Percentiles rank a stretch among this genome's conserved stretches.
phyloP scores from a whole-genome alignment of 2,797 vertebrate genomes.

The Podarcis siculus region DNA sequence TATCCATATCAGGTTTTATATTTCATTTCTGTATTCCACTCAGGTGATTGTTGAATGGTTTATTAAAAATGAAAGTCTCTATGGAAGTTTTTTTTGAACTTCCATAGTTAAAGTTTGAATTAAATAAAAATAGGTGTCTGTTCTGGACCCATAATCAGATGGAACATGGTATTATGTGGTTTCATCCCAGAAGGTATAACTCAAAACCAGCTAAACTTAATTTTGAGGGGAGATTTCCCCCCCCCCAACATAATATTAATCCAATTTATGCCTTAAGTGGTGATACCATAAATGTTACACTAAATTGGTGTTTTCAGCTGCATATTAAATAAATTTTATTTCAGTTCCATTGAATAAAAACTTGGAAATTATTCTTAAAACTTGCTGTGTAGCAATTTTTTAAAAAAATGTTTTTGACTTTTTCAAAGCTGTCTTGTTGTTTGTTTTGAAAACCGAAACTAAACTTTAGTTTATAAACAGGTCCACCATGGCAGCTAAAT shows the following conservation, averaged over 20 bases:
- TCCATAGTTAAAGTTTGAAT: too few species aligned
- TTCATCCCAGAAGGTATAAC: not conserved
- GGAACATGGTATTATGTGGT: not conserved
- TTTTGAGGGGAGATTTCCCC: not conserved
- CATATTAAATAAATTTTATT: not conserved
- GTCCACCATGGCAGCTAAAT: conserved; percentile 79
- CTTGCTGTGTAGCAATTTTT: not conserved
- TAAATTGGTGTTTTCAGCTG: not conserved
- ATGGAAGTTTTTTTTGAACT: too few species aligned
- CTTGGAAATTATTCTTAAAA: not conserved
- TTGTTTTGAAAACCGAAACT: conserved; percentile 1
- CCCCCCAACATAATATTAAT: not conserved
- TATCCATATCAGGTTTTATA: too few species aligned
- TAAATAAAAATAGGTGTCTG: too few species aligned
- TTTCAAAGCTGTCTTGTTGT: not conserved
- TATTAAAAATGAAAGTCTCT: too few species aligned
- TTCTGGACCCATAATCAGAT: not conserved
- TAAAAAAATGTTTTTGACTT: not conserved
- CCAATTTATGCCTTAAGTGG: not conserved
- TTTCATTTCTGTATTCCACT: too few species aligned
- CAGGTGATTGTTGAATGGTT: too few species aligned
- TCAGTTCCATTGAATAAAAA: not conserved
- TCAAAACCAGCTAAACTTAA: not conserved
- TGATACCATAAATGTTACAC: not conserved
- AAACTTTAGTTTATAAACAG: conserved; percentile 67